Conservation (phyloP, 2,797 vertebrate genomes). For the Sciurus vulgaris region DNA sequence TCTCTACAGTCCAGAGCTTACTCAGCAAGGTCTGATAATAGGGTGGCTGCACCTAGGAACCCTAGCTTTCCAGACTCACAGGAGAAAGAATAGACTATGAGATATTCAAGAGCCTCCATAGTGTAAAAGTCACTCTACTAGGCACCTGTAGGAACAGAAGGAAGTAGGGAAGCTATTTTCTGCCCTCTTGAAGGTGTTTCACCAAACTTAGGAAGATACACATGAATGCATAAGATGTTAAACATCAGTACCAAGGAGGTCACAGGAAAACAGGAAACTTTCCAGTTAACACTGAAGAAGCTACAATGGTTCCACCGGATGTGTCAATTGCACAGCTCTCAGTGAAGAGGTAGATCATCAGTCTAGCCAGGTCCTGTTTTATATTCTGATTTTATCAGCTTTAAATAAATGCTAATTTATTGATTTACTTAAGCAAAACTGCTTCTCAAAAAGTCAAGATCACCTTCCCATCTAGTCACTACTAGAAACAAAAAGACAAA, state of each 20-base stretch:
- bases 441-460: neutral
- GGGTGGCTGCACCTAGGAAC: neutral
- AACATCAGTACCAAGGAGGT: neutral
- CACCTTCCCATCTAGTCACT: neutral
- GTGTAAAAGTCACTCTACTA: neutral
- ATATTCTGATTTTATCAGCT: neutral
- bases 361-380: neutral
- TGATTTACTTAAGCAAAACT: conserved; percentile 31
- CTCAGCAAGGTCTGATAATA: neutral
- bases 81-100: neutral
- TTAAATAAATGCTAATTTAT: neutral
- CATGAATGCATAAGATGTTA: neutral
- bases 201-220: neutral
- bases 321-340: neutral
- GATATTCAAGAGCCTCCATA: neutral
- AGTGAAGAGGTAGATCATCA: neutral
- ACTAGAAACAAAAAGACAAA: neutral
- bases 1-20: neutral
- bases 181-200: neutral
- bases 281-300: neutral
- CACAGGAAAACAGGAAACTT: neutral
- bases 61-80: neutral
- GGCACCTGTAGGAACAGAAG: neutral
- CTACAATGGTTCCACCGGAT: neutral
- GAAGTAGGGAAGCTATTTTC: neutral